Percentiles rank a stretch among this genome's conserved stretches.
These are phyloP conservation scores for Pseudomyrmex gracilis DNA, from an alignment of 1,140 invertebrate species.

Conservation along the genomic window DNA sequence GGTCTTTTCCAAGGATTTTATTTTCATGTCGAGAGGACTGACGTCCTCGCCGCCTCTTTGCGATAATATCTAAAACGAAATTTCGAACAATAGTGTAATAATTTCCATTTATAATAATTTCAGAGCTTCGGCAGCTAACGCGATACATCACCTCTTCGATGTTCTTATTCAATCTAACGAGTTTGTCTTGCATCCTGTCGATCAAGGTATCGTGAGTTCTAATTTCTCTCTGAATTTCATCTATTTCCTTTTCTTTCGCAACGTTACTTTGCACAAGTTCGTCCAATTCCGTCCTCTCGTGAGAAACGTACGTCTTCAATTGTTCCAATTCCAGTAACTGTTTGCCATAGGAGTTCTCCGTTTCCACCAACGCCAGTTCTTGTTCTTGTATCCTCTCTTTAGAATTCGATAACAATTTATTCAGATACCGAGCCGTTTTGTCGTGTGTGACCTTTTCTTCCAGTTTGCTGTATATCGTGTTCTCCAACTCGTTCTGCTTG, in stretches of 20 bases:
- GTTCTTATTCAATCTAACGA: slow-evolving; percentile 86
- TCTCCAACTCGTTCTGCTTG: slow-evolving; percentile 87
- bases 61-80: slow-evolving; percentile 74
- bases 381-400: slow-evolving; percentile 82
- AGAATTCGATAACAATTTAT: slow-evolving; percentile 84
- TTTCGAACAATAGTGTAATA: not conserved
- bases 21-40: slow-evolving; percentile 86
- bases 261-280: slow-evolving; percentile 85
- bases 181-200: slow-evolving; percentile 86
- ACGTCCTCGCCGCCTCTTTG: slow-evolving; percentile 80
- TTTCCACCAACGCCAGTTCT: slow-evolving; percentile 87
- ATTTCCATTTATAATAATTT: slow-evolving; percentile 40
- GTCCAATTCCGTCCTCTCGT: slow-evolving; percentile 82
- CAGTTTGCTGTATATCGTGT: slow-evolving; percentile 87
- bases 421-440: slow-evolving; percentile 85
- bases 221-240: slow-evolving; percentile 82
- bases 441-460: slow-evolving; percentile 90
- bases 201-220: slow-evolving; percentile 77
- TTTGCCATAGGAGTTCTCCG: slow-evolving; percentile 88
- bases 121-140: slow-evolving; percentile 21
- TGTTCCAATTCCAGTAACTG: slow-evolving; percentile 88
- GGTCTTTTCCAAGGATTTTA: slow-evolving; percentile 87
- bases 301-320: slow-evolving; percentile 80
- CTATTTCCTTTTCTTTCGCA: slow-evolving; percentile 85
- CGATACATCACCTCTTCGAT: slow-evolving; percentile 83